Conservation (phyloP, 2,797 vertebrate genomes). For the Coranthus polyacanthus region DNA sequence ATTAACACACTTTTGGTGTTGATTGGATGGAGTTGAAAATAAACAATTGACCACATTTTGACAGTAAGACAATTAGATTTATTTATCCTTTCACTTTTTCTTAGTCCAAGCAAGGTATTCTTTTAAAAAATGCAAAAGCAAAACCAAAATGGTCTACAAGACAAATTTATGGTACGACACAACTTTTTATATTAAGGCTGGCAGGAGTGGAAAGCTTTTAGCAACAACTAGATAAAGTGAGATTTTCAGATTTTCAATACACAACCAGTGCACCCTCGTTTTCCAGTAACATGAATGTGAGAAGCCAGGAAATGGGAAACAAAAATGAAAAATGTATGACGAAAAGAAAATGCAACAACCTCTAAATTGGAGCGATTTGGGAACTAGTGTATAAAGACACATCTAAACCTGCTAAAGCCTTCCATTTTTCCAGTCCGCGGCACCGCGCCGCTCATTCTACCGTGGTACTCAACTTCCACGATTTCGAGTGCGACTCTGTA, state of each 20-base stretch:
- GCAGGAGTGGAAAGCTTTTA: constrained; percentile 48
- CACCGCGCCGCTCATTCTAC: constrained; percentile 28
- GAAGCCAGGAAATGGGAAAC: constrained; percentile 42
- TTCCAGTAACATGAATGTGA: constrained; percentile 24
- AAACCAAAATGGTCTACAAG: neutral
- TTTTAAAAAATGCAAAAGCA: constrained; percentile 3
- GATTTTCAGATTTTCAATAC: constrained; percentile 46
- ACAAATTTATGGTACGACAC: neutral
- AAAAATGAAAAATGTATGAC: constrained; percentile 62
- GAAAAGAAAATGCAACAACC: constrained; percentile 61
- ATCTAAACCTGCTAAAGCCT: constrained; percentile 52
- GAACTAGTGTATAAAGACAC: constrained; percentile 47
- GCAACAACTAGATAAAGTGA: constrained; percentile 22
- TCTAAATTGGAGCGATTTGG: constrained; percentile 66
- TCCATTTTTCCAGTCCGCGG: constrained; percentile 53
- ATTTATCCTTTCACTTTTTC: neutral
- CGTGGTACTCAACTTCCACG: constrained; percentile 44
- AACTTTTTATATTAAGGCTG: constrained; percentile 5
- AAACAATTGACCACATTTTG: too few species aligned
- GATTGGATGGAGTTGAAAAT: too few species aligned
- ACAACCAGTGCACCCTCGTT: constrained; percentile 14
- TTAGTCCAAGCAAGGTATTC: neutral
- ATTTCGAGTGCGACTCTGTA: constrained; percentile 39
- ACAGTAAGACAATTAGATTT: neutral
- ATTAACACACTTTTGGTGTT: too few species aligned